A percentile compares a stretch with the other conserved stretches of the same genome.
Evolutionary conservation across 2,888 invertebrate species (phyloP).

Genomic region (Lissonota sp.): DNA sequence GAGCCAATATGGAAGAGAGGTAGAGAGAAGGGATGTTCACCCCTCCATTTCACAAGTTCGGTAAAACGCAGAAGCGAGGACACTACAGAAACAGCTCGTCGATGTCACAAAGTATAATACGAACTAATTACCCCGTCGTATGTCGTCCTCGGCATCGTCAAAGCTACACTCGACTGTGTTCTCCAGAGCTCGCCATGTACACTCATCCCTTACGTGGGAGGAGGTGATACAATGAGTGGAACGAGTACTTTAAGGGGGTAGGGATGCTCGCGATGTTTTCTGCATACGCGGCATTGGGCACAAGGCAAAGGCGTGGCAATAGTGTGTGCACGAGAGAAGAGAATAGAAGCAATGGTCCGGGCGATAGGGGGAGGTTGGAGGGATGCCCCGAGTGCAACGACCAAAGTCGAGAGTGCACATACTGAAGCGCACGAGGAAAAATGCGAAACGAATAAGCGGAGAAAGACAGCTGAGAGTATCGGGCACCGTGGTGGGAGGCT

Average conservation of each 20-base stretch:
- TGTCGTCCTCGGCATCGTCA: constrained; percentile 72
- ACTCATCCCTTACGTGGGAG: constrained; percentile 20
- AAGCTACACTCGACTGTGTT: constrained; percentile 78
- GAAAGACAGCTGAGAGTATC: constrained; percentile 35
- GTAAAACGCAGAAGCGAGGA: constrained; percentile 17
- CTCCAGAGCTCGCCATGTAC: constrained; percentile 65
- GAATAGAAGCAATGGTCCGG: constrained; percentile 52
- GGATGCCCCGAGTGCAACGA: constrained; percentile 59
- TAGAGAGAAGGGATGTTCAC: background rate
- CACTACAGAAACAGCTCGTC: constrained; percentile 65
- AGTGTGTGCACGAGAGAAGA: constrained; percentile 60
- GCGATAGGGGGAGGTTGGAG: constrained; percentile 47
- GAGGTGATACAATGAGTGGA: constrained; percentile 73
- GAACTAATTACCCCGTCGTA: constrained; percentile 80
- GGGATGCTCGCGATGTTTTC: constrained; percentile 76
- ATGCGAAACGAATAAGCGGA: constrained; percentile 32
- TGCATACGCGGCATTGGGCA: constrained; percentile 75
- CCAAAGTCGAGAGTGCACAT: constrained; percentile 68
- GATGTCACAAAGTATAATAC: constrained; percentile 80
- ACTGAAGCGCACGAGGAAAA: constrained; percentile 43
- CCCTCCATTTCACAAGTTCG: background rate
- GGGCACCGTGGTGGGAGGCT: constrained; percentile 44
- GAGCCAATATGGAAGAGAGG: background rate
- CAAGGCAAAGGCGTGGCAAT: constrained; percentile 68
- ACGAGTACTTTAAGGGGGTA: constrained; percentile 67